These are phyloP conservation scores for Adela reaumurella DNA, from an alignment of 2,888 invertebrate genomes.

Conservation along the genomic window DNA sequence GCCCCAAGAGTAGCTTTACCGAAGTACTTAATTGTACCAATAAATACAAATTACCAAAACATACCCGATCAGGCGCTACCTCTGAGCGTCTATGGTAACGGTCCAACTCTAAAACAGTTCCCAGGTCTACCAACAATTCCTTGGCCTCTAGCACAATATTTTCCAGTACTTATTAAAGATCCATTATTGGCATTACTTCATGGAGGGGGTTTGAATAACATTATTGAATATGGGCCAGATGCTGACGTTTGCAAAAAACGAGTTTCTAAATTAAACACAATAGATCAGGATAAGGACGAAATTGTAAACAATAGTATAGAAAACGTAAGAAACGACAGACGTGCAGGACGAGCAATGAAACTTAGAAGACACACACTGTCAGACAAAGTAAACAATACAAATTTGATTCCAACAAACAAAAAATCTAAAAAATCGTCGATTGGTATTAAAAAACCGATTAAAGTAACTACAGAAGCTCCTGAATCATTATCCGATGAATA, in stretches of 20 bases:
- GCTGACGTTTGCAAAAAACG: constrained; percentile 44
- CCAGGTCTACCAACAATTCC: constrained; percentile 18
- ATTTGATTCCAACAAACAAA: not conserved
- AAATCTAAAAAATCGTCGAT: constrained; percentile 1
- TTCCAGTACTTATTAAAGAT: constrained; percentile 57
- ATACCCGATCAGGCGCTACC: not conserved
- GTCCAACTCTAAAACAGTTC: constrained; percentile 24
- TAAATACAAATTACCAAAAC: not conserved
- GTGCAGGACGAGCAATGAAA: not conserved
- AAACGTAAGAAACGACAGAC: not conserved
- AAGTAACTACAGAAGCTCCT: constrained; percentile 14
- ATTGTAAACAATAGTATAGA: not conserved
- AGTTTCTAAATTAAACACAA: constrained; percentile 17
- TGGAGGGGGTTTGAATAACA: constrained; percentile 49
- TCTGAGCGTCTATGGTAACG: too few species aligned
- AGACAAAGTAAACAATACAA: constrained; percentile 22
- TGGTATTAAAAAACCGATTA: constrained; percentile 20
- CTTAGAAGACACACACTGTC: constrained; percentile 18
- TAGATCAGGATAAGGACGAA: not conserved
- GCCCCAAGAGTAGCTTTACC: not conserved
- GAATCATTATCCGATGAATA: constrained; percentile 14
- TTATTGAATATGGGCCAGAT: constrained; percentile 57
- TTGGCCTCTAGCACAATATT: constrained; percentile 52
- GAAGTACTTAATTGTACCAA: not conserved
- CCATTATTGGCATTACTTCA: constrained; percentile 47